Conservation (phyloP, 2,797 vertebrate genomes). For the Smutsia temminckii region DNA sequence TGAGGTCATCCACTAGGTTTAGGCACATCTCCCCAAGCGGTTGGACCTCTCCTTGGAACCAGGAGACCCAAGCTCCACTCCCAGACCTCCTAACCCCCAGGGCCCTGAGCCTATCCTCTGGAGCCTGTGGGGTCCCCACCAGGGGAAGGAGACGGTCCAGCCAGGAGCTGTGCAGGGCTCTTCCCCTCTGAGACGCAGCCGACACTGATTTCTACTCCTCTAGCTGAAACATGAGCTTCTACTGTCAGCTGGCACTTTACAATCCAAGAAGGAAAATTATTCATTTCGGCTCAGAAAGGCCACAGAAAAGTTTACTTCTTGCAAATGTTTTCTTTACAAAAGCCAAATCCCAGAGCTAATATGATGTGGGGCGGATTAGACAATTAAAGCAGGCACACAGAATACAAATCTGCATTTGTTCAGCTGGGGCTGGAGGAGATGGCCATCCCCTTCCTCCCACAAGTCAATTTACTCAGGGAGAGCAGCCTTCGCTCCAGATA, state of each 20-base stretch:
- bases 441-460: conserved; percentile 86
- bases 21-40: background rate
- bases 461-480: conserved; percentile 88
- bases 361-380: conserved; percentile 70
- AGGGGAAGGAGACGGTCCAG: background rate
- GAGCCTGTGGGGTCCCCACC: background rate
- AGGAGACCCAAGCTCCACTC: no score
- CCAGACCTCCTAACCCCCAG: background rate
- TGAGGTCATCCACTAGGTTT: background rate
- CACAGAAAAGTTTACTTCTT: conserved; percentile 63
- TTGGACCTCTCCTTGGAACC: background rate
- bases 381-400: conserved; percentile 89
- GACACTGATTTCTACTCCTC: rapidly evolving
- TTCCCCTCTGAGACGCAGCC: background rate
- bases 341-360: conserved; percentile 63
- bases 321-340: conserved; percentile 73
- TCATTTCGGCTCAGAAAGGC: conserved; percentile 10
- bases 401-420: conserved; percentile 89
- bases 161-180: background rate
- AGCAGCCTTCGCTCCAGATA: conserved; percentile 82
- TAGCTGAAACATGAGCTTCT: background rate
- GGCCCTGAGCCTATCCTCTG: background rate
- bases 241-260: background rate
- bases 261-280: background rate
- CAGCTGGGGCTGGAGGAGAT: conserved; percentile 75